phyloP scores from a whole-genome alignment of 1,140 invertebrate genomes.

The Cotesia glomerata region DNA sequence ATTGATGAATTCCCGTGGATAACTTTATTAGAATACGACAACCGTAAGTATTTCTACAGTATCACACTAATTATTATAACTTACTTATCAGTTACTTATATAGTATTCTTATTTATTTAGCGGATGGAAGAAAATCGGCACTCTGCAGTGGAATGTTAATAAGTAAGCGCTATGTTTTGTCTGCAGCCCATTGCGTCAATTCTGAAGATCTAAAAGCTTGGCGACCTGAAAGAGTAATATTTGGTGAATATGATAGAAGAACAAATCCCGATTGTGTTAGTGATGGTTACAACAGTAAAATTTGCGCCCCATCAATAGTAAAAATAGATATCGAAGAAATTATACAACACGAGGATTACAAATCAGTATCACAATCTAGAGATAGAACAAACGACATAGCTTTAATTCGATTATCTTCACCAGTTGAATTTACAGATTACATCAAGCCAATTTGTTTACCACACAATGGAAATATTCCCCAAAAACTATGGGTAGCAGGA shows the following conservation, averaged over 20 bases:
- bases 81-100: background rate
- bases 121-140: conserved; percentile 53
- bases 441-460: conserved; percentile 86
- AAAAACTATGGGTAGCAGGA: conserved; percentile 74
- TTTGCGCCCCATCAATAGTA: conserved; percentile 65
- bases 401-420: conserved; percentile 68
- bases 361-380: conserved; percentile 56
- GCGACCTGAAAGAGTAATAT: conserved; percentile 63
- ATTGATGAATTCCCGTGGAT: conserved; percentile 77
- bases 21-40: conserved; percentile 70
- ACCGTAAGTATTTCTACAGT: conserved; percentile 44
- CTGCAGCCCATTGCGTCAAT: conserved; percentile 86
- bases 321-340: conserved; percentile 70
- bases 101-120: conserved; percentile 36
- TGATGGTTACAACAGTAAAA: conserved; percentile 40
- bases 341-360: conserved; percentile 74
- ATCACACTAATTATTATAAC: background rate
- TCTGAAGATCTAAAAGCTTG: conserved; percentile 64
- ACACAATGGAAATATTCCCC: conserved; percentile 57
- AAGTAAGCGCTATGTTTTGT: conserved; percentile 71
- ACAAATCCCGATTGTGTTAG: conserved; percentile 65
- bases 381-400: conserved; percentile 80
- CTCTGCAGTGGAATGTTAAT: conserved; percentile 76
- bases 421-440: conserved; percentile 70
- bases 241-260: conserved; percentile 70